Base-by-base conservation (phyloP, 2,797 vertebrate species). In the Synanceia verrucosa region DNA sequence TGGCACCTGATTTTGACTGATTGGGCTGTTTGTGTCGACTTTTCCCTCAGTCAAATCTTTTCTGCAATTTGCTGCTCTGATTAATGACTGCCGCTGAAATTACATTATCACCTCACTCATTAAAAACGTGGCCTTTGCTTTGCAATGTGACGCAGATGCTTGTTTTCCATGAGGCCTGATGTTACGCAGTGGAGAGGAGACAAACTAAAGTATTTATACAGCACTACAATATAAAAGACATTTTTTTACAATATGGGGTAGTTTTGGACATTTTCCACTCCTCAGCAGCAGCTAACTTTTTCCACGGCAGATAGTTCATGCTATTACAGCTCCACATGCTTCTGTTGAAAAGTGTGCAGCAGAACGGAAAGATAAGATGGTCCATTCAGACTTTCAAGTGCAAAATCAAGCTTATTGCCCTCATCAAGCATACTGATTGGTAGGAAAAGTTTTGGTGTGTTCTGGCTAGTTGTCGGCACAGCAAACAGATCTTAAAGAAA, bases 281-380 rank as follows among this genome's bases (percentile, higher is more conserved):
- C 18, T 41, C 39, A 31, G 39, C 12, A 41, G 1, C 18, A 26
- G 29, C 43, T 48, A 16, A 9, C 29, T 37, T 19, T 58, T 64
- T 14, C 63, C 53, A 31, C 76, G 28, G 59, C 34, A 51, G 19
- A 36, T 19, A n/a, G n/a, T n/a, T n/a, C n/a, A n/a, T n/a, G 39
- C 39, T 41, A n/a, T 18, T 41, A 4, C 39, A 21, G 9, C 14
- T n/a, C n/a, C n/a, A 8, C 2, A 14, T 3, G 7, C 43, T 24
- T 34, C 34, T 41, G 16, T 41, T 41, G 39, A 18, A 41, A 41
- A 41, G 39, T 41, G 8, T 16, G 36, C 18, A 33, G 39, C 26
- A n/a, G 1, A 33, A 44, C 1, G 39, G 39, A 43, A 19, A 59
- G 19, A 58, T 37, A 14, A 56, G 39, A 47, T n/a, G 21, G 19